A percentile compares a stretch with the other conserved stretches of the same genome.
Conservation (phyloP, 1,140 invertebrate species). For the Ceratina australensis region DNA sequence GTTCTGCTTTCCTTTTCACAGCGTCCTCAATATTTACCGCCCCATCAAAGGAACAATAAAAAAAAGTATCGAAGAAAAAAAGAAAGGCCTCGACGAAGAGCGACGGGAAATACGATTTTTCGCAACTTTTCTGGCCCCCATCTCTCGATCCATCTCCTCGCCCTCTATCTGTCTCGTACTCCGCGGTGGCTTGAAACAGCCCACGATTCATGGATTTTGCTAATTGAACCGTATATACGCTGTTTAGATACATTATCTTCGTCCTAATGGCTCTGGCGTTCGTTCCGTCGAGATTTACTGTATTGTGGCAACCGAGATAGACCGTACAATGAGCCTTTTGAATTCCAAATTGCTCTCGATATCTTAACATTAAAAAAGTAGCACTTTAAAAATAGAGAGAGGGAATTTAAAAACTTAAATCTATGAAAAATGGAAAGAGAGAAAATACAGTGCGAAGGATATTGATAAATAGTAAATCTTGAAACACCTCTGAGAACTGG, state of each 20-base stretch:
- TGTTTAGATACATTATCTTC: slow-evolving; percentile 7
- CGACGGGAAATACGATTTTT: not conserved
- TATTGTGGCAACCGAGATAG: no score
- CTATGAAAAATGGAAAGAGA: no score
- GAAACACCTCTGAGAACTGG: no score
- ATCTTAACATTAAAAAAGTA: no score
- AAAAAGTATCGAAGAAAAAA: not conserved
- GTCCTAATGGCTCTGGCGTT: not conserved
- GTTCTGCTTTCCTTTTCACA: not conserved
- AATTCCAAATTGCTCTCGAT: no score
- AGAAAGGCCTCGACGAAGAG: not conserved
- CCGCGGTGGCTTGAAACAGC: not conserved
- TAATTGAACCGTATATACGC: slow-evolving; percentile 4
- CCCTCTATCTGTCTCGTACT: not conserved
- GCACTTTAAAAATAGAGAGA: no score
- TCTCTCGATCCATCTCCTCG: not conserved
- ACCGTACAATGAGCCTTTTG: no score
- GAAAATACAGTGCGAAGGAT: no score
- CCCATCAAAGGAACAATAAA: not conserved
- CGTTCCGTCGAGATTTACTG: not conserved
- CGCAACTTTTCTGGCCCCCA: slow-evolving; percentile 5
- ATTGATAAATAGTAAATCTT: no score
- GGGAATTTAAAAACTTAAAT: no score
- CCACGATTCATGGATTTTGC: not conserved
- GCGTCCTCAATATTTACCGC: slow-evolving; percentile 11